Conservation (phyloP, 2,113 vertebrate species). For the Trematomus loennbergii region DNA sequence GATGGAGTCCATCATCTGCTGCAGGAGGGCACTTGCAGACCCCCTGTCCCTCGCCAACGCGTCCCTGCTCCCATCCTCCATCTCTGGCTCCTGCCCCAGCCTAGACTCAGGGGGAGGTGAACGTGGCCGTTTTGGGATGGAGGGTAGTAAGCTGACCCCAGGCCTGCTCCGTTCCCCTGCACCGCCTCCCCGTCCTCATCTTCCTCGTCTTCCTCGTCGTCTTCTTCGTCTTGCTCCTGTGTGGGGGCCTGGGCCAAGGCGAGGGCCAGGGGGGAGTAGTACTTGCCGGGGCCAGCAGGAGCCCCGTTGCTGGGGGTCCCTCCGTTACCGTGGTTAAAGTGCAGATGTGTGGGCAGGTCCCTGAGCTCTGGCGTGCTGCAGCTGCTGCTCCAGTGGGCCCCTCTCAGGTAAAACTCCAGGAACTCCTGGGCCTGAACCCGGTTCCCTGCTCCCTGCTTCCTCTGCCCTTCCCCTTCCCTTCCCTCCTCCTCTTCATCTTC, state of each 20-base stretch:
- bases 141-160: conserved; percentile 83
- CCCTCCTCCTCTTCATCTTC: conserved; percentile 73
- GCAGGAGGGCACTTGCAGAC: conserved; percentile 92
- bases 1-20: conserved; percentile 95
- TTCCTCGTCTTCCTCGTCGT: conserved; percentile 85
- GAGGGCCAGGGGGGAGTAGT: conserved; percentile 80
- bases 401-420: conserved; percentile 97
- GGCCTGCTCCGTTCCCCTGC: conserved; percentile 72
- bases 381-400: conserved; percentile 86
- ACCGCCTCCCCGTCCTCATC: conserved; percentile 80
- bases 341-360: conserved; percentile 84
- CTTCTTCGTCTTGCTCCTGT: conserved; percentile 88
- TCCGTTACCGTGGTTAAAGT: conserved; percentile 86
- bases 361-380: conserved; percentile 88
- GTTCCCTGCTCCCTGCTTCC: conserved; percentile 89
- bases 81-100: conserved; percentile 80
- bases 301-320: conserved; percentile 81
- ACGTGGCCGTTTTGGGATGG: conserved; percentile 90
- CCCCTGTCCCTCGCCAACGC: conserved; percentile 83
- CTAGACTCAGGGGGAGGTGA: conserved; percentile 83
- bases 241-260: conserved; percentile 73
- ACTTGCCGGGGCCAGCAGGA: conserved; percentile 72
- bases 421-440: conserved; percentile 94
- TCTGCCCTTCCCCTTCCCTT: conserved; percentile 58
- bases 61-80: conserved; percentile 76